Evolutionary conservation across 2,797 vertebrate species (phyloP), one percentile per base, ranked within the genome.

Genomic region (Squalus acanthias): DNA sequence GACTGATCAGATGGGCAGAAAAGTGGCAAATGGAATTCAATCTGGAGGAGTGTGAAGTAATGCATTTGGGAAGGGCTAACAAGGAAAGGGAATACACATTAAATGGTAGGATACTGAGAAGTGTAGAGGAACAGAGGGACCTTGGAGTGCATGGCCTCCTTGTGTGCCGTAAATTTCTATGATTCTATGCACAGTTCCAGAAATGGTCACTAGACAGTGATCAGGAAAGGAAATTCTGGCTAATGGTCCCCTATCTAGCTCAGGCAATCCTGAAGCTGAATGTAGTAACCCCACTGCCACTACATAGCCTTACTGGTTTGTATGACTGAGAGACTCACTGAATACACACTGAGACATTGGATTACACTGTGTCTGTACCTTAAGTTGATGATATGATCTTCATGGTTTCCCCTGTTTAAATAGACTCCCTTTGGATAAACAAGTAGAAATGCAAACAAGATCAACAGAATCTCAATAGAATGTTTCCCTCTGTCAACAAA

Each of bases 401-500:
- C 99, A 0, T 99, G 99, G 97, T 99, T 99, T 96, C 99, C 99
- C 0, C 99, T 97, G 97, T 99, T 99, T 79, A 99, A 98, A 95
- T 99, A 98, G 96, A 99, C 98, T 93, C 98, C 98, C 33, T 99
- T 99, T 0, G 99, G 99, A 92, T 99, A 99, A 96, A 99, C 97
- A 96, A 99, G 97, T 97, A 99, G 98, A 97, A 99, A 99, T 69
- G 98, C 98, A 91, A 99, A 99, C 95, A 99, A 97, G 96, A 99
- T 97, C 97, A 99, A 97, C 96, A 99, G 98, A 96, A 99, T 98
- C 98, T 99, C 99, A 0, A 99, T 97, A 1, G 99, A 99, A 97
- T 98, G 98, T 96, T 98, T 98, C 67, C 99, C 99, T 96, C 99
- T 98, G 96, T 99, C 99, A 97, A 99, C 99, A 33, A 98, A 99